A percentile compares a stretch with the other conserved stretches of the same genome.
Conservation (phyloP, 2,797 vertebrate genomes). For the Selene dorsalis region DNA sequence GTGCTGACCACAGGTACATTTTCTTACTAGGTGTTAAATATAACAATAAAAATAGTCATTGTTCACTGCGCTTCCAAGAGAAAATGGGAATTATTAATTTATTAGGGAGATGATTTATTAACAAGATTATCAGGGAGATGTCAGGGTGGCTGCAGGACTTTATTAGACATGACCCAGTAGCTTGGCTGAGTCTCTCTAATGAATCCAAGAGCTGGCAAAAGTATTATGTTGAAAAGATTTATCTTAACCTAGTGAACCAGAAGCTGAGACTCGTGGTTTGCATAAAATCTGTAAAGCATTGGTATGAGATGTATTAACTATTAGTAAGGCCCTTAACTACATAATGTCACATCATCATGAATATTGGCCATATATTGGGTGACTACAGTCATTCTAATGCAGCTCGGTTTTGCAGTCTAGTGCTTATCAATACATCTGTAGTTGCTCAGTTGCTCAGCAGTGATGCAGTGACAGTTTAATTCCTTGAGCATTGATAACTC, state of each 20-base stretch:
- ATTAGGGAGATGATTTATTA: neutral
- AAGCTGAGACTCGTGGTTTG: neutral
- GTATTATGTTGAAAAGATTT: neutral
- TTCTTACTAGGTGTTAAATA: neutral
- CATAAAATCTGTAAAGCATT: neutral
- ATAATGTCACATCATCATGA: neutral
- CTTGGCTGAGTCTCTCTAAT: neutral
- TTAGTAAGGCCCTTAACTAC: neutral
- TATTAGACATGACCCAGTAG: neutral
- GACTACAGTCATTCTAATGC: too few species aligned
- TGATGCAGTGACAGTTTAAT: neutral
- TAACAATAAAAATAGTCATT: too few species aligned
- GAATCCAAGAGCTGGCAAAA: neutral
- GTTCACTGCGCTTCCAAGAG: too few species aligned
- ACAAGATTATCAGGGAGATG: neutral
- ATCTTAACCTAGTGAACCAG: neutral
- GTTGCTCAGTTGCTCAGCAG: neutral
- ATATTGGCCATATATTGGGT: neutral
- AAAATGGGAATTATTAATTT: neutral
- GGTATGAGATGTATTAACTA: neutral
- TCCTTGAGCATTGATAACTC: neutral
- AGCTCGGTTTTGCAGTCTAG: neutral
- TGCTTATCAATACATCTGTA: neutral
- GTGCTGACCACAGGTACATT: neutral
- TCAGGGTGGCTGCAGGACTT: neutral